These are phyloP conservation scores for Vulpes ferrilata DNA, from an alignment of 2,113 vertebrate species.

Conservation along the genomic window DNA sequence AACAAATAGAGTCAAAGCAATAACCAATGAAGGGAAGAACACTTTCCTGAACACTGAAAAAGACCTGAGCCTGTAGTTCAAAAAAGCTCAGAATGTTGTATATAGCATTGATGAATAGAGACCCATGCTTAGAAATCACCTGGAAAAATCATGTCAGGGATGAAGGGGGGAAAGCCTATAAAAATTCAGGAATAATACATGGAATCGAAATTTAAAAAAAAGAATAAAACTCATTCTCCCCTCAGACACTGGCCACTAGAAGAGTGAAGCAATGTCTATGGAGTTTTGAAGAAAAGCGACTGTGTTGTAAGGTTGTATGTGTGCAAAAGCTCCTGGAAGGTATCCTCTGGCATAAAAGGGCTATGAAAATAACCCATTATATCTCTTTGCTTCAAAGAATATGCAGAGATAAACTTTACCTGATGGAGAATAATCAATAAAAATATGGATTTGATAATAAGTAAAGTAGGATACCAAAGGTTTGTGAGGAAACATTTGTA, in stretches of 20 bases:
- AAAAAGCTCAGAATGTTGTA: neutral
- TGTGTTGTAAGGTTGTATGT: neutral
- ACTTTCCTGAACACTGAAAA: neutral
- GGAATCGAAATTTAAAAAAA: neutral
- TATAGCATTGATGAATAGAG: neutral
- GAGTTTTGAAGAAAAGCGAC: neutral
- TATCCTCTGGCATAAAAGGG: neutral
- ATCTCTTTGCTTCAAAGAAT: neutral
- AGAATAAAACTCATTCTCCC: neutral
- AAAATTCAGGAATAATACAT: neutral
- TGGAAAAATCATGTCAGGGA: neutral
- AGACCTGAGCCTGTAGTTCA: neutral
- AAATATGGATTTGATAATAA: slow-evolving; percentile 15
- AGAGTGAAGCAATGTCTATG: neutral
- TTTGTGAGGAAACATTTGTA: neutral
- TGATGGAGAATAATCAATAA: neutral
- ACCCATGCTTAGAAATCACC: neutral
- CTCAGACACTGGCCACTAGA: neutral
- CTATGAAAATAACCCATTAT: neutral
- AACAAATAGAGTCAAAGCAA: neutral
- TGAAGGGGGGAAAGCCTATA: neutral
- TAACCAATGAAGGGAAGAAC: neutral
- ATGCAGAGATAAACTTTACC: neutral
- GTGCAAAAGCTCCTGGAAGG: neutral
- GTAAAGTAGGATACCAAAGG: neutral